phyloP scores from a whole-genome alignment of 2,888 invertebrate species.

The Elgonia sp. region DNA sequence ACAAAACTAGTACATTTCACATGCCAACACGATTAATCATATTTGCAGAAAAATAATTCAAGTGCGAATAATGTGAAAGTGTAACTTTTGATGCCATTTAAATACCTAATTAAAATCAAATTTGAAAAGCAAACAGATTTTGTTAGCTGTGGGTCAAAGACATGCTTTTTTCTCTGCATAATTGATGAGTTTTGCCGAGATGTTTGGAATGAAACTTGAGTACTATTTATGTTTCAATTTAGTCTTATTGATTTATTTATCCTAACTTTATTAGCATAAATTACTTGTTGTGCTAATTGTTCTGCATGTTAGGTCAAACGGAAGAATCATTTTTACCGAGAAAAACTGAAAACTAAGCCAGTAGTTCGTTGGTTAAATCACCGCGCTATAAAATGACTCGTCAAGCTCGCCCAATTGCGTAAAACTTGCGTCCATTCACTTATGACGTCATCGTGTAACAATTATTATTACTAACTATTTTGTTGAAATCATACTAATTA shows the following conservation, averaged over 20 bases:
- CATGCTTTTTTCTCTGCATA: too few relatives aligned
- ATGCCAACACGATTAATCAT: slow-evolving; percentile 25
- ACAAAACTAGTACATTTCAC: slow-evolving; percentile 64
- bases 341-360: slow-evolving; percentile 54
- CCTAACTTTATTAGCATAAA: too few relatives aligned
- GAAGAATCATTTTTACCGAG: slow-evolving; percentile 57
- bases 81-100: slow-evolving; percentile 21
- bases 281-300: too few relatives aligned
- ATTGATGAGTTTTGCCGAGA: too few relatives aligned
- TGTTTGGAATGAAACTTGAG: too few relatives aligned
- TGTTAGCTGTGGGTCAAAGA: too few relatives aligned
- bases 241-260: too few relatives aligned
- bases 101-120: neutral
- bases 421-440: slow-evolving; percentile 58
- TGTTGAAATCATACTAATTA: too few relatives aligned
- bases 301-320: too few relatives aligned
- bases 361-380: slow-evolving; percentile 53
- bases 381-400: slow-evolving; percentile 51
- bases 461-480: too few relatives aligned
- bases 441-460: slow-evolving; percentile 17
- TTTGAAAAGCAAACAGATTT: slow-evolving; percentile 47
- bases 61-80: slow-evolving; percentile 21
- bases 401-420: slow-evolving; percentile 48
- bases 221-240: too few relatives aligned
- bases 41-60: slow-evolving; percentile 23